Evolutionary conservation across 2,797 vertebrate species (phyloP).

Genomic region (Botia almorhae): DNA sequence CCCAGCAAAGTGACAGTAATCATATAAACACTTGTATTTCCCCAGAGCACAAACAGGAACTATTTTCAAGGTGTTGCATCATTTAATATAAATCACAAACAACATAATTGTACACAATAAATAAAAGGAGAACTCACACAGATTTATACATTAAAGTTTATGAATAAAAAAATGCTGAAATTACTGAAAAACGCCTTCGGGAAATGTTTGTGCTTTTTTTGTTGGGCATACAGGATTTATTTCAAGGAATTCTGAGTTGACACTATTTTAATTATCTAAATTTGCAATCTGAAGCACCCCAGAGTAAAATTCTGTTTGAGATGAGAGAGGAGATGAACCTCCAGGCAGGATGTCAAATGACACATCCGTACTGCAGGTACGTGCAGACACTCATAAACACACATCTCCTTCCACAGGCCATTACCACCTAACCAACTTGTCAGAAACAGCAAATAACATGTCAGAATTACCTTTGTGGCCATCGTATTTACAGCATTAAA

Average conservation of each 20-base stretch:
- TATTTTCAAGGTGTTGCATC: neutral
- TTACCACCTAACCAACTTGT: slow-evolving; percentile 44
- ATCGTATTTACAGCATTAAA: slow-evolving; percentile 50
- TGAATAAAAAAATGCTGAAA: slow-evolving; percentile 4
- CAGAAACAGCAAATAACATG: slow-evolving; percentile 46
- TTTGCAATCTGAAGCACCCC: slow-evolving; percentile 15
- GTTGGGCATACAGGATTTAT: neutral
- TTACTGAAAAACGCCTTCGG: slow-evolving; percentile 1
- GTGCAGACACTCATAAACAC: slow-evolving; percentile 40
- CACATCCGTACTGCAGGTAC: slow-evolving; percentile 15
- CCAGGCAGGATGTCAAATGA: slow-evolving; percentile 32
- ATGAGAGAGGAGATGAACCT: slow-evolving; percentile 39
- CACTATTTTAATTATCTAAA: slow-evolving; percentile 25
- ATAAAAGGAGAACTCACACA: too few relatives aligned
- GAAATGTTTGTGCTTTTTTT: neutral
- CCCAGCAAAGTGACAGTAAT: neutral
- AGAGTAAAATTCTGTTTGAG: slow-evolving; percentile 21
- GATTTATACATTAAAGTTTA: neutral
- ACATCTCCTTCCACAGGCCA: slow-evolving; percentile 33
- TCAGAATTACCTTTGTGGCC: slow-evolving; percentile 49
- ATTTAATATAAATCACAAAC: neutral
- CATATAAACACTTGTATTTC: neutral
- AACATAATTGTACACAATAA: too few relatives aligned
- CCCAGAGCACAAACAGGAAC: neutral
- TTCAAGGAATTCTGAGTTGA: slow-evolving; percentile 13